Conservation (phyloP, 2,888 invertebrate species). For the Synergus gifuensis region DNA sequence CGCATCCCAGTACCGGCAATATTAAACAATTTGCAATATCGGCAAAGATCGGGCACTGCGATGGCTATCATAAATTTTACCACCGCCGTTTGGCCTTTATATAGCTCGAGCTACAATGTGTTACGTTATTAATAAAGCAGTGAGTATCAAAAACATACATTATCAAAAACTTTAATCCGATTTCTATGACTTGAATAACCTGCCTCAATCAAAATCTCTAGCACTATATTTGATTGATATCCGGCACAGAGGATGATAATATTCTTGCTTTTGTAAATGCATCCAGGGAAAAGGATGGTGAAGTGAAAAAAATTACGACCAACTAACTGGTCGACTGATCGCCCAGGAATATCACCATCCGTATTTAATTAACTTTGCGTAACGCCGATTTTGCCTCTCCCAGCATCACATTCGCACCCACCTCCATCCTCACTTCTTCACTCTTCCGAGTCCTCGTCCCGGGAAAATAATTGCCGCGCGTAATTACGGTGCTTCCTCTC, state of each 20-base stretch:
- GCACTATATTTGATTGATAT: background rate
- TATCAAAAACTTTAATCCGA: background rate
- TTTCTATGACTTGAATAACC: conserved; percentile 2
- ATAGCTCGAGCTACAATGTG: conserved; percentile 46
- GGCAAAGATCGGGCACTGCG: conserved; percentile 18
- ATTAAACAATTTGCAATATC: conserved; percentile 57
- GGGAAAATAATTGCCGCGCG: conserved; percentile 68
- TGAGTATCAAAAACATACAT: conserved; percentile 49
- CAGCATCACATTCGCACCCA: conserved; percentile 39
- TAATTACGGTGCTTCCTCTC: conserved; percentile 66
- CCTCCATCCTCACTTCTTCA: conserved; percentile 41
- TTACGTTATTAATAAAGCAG: conserved; percentile 54
- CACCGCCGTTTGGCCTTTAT: background rate
- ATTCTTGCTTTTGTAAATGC: conserved; percentile 2
- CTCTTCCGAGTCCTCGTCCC: conserved; percentile 51
- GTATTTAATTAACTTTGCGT: conserved; percentile 71
- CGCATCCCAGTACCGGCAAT: conserved; percentile 52
- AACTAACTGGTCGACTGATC: conserved; percentile 49
- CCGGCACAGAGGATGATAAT: background rate
- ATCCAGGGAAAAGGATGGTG: background rate
- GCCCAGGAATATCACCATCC: conserved; percentile 57
- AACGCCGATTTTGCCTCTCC: conserved; percentile 62
- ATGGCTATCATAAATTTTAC: conserved; percentile 50
- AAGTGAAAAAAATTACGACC: conserved; percentile 43
- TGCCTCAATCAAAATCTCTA: background rate